Base-by-base conservation (phyloP, 1,140 invertebrate species). In the Metopolophium dirhodum region DNA sequence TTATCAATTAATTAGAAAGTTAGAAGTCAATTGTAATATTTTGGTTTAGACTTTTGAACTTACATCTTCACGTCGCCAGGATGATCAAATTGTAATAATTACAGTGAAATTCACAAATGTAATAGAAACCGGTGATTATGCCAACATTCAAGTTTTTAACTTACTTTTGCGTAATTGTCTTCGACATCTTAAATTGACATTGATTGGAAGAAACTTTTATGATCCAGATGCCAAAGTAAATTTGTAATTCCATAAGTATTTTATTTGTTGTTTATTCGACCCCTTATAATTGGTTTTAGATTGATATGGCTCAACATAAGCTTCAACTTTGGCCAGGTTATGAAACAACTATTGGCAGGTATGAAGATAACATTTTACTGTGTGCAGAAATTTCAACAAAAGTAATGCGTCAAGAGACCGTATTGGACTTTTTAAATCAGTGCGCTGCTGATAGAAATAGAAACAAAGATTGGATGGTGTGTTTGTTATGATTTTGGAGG, bases 171-270 rank as follows among this genome's bases (percentile, higher is more conserved):
- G 97, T 18, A 97, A 97, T 94, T 97, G 97, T 94, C 96, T 97
- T 94, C 95, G 95, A 6, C 94, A 96, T 26, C 95, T 98, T 18
- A 95, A 97, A 0, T 94, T 98, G 1, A 96, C 97, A 95, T 95
- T 97, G 22, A 96, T 98, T 45, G 97, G 97, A 0, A 95, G 98
- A 37, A 97, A 99, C 95, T 98, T 97, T 94, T 99, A 96, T 94
- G 98, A 98, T 95, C 96, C 97, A 1, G 93, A 94, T 14, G 96
- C 96, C 26, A 97, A 96, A 95, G 96, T 97, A 95, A 95, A 94
- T 57, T 47, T 2, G 2, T 30, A 94, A 83, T 41, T 93, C 90
- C 23, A 23, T 49, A 35, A 91, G 23, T 7, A 37, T 47, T 45
- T 49, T 54, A n/a, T 49, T 51, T 86, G 11, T 93, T 23, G 51